Conservation (phyloP, 2,888 invertebrate genomes). For the Cistogaster globosa region DNA sequence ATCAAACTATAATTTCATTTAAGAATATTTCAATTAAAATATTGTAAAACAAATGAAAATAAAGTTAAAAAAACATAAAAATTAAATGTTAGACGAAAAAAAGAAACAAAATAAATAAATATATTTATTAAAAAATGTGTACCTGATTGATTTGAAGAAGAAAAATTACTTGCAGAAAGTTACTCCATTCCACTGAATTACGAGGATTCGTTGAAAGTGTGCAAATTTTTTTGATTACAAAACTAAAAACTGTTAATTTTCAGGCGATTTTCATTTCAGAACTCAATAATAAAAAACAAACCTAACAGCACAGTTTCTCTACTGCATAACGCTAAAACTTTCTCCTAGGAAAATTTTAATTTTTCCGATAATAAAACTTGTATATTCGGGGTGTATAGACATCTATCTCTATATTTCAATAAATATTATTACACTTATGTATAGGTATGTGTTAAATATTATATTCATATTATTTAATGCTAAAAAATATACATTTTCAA, state of each 20-base stretch:
- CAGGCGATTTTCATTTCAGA: no score
- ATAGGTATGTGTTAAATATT: neutral
- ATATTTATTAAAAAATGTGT: neutral
- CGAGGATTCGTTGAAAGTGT: no score
- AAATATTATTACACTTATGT: neutral
- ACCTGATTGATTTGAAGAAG: no score
- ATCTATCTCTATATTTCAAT: neutral
- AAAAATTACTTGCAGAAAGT: no score
- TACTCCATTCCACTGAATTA: no score
- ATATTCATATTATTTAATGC: neutral
- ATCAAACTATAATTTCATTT: neutral
- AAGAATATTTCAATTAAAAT: neutral
- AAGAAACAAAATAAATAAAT: neutral
- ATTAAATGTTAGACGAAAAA: constrained; percentile 13
- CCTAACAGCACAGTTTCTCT: no score
- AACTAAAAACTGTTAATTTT: no score
- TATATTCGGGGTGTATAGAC: neutral
- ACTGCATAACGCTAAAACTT: no score
- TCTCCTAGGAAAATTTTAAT: neutral
- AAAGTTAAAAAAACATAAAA: neutral
- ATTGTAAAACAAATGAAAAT: constrained; percentile 2
- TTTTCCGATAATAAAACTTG: neutral
- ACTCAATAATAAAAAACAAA: no score
- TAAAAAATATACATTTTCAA: neutral
- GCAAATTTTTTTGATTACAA: no score